Evolutionary conservation across 30 jellyfish, hydroid and myxozoan genomes (phyloP).

Genomic region (Cassiopea xamachana): DNA sequence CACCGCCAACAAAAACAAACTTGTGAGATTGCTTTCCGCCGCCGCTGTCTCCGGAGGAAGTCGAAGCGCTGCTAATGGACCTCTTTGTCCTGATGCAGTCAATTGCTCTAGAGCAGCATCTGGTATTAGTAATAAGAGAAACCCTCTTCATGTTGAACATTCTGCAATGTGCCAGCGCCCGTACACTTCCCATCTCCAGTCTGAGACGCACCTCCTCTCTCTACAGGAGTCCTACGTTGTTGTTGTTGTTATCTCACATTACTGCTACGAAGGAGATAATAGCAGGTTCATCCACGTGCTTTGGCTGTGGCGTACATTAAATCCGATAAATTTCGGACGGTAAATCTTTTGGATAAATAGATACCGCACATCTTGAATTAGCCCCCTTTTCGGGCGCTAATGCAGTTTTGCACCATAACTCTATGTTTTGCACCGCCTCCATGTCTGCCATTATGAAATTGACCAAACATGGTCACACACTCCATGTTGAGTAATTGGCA

Average conservation of each 20-base stretch:
- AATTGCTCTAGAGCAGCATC: neutral
- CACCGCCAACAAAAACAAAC: constrained; percentile 96
- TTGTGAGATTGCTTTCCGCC: constrained; percentile 48
- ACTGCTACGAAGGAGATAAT: neutral
- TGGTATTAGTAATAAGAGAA: neutral
- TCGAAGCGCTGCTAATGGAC: neutral
- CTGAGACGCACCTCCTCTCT: neutral
- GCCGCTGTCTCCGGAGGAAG: neutral
- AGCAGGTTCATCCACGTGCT: neutral
- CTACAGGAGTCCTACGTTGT: neutral
- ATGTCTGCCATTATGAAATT: no score
- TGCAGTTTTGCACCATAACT: no score
- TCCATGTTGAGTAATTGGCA: no score
- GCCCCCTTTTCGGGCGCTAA: no score
- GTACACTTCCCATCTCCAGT: neutral
- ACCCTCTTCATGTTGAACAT: neutral
- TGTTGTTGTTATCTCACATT: neutral
- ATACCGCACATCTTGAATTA: no score
- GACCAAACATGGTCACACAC: no score
- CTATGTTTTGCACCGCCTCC: no score
- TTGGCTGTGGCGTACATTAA: no score
- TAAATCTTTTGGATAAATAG: no score
- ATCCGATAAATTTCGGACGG: no score
- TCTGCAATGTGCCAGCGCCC: neutral
- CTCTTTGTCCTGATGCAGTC: neutral